Percentiles rank a stretch among this genome's conserved stretches.
Evolutionary conservation across 2,113 vertebrate genomes (phyloP).

Genomic region (Antennarius striatus): DNA sequence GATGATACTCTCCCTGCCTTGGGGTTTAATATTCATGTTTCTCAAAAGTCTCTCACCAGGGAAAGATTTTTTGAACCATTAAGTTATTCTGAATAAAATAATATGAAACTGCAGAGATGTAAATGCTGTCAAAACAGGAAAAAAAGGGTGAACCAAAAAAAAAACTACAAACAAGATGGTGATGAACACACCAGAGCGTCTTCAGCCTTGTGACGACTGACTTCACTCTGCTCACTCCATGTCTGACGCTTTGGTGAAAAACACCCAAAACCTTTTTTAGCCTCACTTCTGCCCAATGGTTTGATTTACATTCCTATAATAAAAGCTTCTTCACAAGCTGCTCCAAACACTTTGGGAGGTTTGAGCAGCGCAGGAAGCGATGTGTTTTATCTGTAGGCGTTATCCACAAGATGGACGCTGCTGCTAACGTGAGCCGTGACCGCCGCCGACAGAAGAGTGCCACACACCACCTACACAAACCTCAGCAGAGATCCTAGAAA

Average conservation of each 20-base stretch:
- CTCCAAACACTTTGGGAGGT: slow-evolving; percentile 27
- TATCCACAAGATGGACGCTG: slow-evolving; percentile 15
- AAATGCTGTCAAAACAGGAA: neutral
- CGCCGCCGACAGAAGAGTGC: slow-evolving; percentile 2
- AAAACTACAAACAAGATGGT: neutral
- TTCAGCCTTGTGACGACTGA: neutral
- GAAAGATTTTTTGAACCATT: neutral
- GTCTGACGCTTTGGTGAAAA: slow-evolving; percentile 11
- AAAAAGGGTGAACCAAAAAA: neutral
- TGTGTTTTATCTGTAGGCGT: slow-evolving; percentile 36
- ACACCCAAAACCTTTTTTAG: neutral
- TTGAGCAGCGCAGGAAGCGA: slow-evolving; percentile 16
- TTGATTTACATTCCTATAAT: slow-evolving; percentile 48
- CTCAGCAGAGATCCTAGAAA: slow-evolving; percentile 10
- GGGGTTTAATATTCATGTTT: too few species aligned
- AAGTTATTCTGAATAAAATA: neutral
- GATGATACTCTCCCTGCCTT: neutral
- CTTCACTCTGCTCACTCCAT: slow-evolving; percentile 1
- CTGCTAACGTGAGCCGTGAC: slow-evolving; percentile 2
- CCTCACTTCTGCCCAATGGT: neutral
- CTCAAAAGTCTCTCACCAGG: too few species aligned
- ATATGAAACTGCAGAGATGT: neutral
- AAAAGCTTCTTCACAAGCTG: slow-evolving; percentile 23
- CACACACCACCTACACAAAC: slow-evolving; percentile 31
- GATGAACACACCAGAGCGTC: neutral